These are phyloP conservation scores for Ophraella communa DNA, from an alignment of 2,888 invertebrate genomes.

Conservation along the genomic window DNA sequence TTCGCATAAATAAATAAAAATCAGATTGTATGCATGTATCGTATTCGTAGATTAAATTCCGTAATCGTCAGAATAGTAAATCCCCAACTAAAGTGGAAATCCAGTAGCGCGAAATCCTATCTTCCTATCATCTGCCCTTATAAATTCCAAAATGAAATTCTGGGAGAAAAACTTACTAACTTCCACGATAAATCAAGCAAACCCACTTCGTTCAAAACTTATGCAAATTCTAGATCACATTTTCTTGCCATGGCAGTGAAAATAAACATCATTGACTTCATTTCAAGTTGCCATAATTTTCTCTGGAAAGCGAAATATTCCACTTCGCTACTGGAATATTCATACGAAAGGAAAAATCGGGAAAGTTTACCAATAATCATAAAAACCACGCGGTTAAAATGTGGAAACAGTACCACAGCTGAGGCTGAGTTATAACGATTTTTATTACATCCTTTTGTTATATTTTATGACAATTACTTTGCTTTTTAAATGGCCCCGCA, in stretches of 20 bases:
- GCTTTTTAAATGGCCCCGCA: background rate
- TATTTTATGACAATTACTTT: background rate
- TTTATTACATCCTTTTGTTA: background rate
- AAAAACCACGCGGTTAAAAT: constrained; percentile 37
- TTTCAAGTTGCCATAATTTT: constrained; percentile 39
- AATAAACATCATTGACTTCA: constrained; percentile 40
- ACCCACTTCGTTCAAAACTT: constrained; percentile 30
- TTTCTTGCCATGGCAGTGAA: constrained; percentile 33
- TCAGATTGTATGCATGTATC: background rate
- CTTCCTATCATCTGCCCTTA: constrained; percentile 22
- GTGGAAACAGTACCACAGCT: constrained; percentile 3
- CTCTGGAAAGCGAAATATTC: constrained; percentile 22
- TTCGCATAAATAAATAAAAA: background rate
- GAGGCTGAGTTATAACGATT: constrained; percentile 1
- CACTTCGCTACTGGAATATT: constrained; percentile 31
- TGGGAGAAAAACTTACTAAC: constrained; percentile 26
- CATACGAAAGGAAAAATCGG: constrained; percentile 36
- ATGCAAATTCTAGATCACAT: constrained; percentile 35
- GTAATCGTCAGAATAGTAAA: constrained; percentile 2
- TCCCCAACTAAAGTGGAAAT: constrained; percentile 12
- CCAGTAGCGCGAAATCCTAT: constrained; percentile 15
- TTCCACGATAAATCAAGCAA: constrained; percentile 30
- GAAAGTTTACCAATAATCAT: constrained; percentile 44
- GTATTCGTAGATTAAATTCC: background rate
- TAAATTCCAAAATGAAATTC: constrained; percentile 29